Base-by-base conservation (phyloP, 2,888 invertebrate species). In the Temnothorax ravouxi region DNA sequence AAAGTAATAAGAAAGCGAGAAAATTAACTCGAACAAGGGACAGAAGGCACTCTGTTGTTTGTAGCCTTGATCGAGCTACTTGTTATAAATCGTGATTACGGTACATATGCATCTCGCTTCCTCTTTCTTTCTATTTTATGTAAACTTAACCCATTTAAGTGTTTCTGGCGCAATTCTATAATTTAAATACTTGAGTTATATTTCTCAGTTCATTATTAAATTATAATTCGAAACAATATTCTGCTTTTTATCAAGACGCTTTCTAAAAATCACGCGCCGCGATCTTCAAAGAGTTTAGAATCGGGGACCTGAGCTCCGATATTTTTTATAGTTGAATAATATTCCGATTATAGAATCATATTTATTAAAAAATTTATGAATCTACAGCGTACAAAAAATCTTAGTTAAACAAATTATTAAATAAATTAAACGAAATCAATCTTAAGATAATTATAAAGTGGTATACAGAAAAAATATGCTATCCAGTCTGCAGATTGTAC, bases 21-120 rank as follows among this genome's bases (percentile, higher is more conserved):
- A 75, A n/a, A 64, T 67, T 66, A 54, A 66, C 54, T 54, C 9
- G 15, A 21, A 2, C 76, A 13, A 41, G 25, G 50, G 15, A 52
- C 21, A 29, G 18, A 38, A 52, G 52, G 41, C 13, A n/a, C 18
- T 13, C n/a, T 21, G 18, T 52, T 72, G 44, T 44, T 47, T 41
- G 5, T n/a, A 29, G 2, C 25, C 18, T 44, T 47, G 13, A 75
- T 50, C 25, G 18, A 41, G 21, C 38, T 54, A 56, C 21, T 21
- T 54, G 38, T 8, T 54, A 29, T 13, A 44, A 74, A 74, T 13
- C 13, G n/a, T n/a, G 50, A 69, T 74, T 59, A 44, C 18, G 25
- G 2, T 3, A 9, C 21, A 41, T 6, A 15, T 9, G 18, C 21
- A 6, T 59, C 21, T 62, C 25, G 44, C 1, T 15, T 9, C 3